These are phyloP conservation scores for Lineus longissimus DNA, from an alignment of 1,140 invertebrate genomes.

Conservation along the genomic window DNA sequence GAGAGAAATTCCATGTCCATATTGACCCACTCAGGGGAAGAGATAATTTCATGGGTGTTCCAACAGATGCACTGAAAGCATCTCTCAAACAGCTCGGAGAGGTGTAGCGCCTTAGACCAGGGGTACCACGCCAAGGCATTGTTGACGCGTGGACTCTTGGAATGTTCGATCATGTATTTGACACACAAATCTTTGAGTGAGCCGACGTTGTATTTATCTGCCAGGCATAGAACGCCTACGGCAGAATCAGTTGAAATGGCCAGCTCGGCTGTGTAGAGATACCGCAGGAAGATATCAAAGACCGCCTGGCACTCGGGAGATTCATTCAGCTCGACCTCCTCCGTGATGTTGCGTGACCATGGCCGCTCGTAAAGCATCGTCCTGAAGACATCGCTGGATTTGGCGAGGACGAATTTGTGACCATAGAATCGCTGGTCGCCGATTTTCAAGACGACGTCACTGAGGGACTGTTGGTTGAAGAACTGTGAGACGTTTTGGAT, in stretches of 20 bases:
- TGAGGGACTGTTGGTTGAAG: conserved; percentile 44
- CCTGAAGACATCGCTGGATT: conserved; percentile 50
- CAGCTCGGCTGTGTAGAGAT: conserved; percentile 51
- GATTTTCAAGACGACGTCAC: conserved; percentile 47
- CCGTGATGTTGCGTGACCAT: conserved; percentile 30
- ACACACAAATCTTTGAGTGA: conserved; percentile 48
- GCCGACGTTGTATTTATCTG: conserved; percentile 53
- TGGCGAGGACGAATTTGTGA: conserved; percentile 53
- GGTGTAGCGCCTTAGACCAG: conserved; percentile 48
- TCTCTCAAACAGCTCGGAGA: conserved; percentile 38
- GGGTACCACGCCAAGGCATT: conserved; percentile 52
- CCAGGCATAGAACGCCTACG: conserved; percentile 51
- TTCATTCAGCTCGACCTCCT: conserved; percentile 46
- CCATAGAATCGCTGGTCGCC: conserved; percentile 36
- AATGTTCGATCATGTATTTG: conserved; percentile 49
- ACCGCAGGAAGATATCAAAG: conserved; percentile 49
- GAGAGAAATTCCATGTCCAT: conserved; percentile 50
- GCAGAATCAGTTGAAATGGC: conserved; percentile 38
- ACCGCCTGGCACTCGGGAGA: conserved; percentile 45
- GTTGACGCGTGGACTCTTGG: conserved; percentile 39
- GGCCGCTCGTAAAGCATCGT: conserved; percentile 48
- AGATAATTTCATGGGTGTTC: conserved; percentile 47
- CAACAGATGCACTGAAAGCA: conserved; percentile 52
- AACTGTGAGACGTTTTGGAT: conserved; percentile 48
- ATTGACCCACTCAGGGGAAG: conserved; percentile 40